Conservation (phyloP, 2,888 invertebrate species). For the Orchestes rusci region DNA sequence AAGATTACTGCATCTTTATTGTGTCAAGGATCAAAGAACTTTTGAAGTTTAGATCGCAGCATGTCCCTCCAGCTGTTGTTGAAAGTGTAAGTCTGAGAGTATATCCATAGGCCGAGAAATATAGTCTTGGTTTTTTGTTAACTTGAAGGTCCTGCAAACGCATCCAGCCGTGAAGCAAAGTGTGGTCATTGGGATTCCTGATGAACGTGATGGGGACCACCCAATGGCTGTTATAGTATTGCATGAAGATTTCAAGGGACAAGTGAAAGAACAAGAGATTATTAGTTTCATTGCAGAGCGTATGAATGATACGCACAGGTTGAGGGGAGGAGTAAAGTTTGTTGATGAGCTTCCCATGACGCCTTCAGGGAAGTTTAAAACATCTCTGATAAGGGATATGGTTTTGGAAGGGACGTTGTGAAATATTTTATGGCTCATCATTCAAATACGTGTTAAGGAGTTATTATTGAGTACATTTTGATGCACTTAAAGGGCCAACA, state of each 20-base stretch:
- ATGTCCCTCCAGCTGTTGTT: constrained; percentile 41
- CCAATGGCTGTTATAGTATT: constrained; percentile 34
- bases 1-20: constrained; percentile 45
- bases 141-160: constrained; percentile 31
- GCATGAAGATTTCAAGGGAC: constrained; percentile 13
- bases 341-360: constrained; percentile 34
- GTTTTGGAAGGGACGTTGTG: constrained; percentile 24
- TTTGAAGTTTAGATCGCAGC: constrained; percentile 47
- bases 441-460: no score
- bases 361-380: constrained; percentile 38
- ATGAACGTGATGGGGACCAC: constrained; percentile 37
- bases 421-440: background rate
- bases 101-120: background rate
- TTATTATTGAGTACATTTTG: no score
- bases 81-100: constrained; percentile 31
- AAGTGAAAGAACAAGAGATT: constrained; percentile 31
- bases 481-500: no score
- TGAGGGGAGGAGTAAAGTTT: constrained; percentile 38
- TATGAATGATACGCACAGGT: constrained; percentile 34
- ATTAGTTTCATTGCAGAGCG: constrained; percentile 32
- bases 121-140: no score
- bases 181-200: constrained; percentile 36
- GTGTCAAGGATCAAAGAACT: constrained; percentile 49
- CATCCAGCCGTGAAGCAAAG: constrained; percentile 36
- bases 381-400: constrained; percentile 27